Percentiles rank a stretch among this genome's conserved stretches.
Conservation (phyloP, 2,113 vertebrate species). For the Puntigrus tetrazona region DNA sequence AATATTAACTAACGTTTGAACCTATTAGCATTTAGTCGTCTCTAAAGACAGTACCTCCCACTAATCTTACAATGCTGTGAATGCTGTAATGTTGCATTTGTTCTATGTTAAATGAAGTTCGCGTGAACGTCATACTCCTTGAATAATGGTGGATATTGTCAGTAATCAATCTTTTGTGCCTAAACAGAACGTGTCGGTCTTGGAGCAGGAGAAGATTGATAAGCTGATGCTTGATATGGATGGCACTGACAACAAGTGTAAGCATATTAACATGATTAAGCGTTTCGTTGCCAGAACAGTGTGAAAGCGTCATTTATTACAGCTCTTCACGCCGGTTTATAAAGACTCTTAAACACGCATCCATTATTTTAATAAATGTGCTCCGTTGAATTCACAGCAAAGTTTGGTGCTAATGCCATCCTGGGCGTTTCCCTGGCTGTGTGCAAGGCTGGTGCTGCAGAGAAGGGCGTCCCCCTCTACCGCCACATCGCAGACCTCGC, state of each 20-base stretch:
- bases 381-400: conserved; percentile 75
- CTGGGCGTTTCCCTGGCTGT: conserved; percentile 95
- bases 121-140: conserved; percentile 9
- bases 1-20: not conserved
- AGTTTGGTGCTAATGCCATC: conserved; percentile 97
- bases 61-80: conserved; percentile 48
- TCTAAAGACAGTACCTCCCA: not conserved
- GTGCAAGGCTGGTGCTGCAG: conserved; percentile 96
- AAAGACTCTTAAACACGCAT: not conserved
- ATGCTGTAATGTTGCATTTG: conserved; percentile 47
- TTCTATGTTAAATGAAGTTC: conserved; percentile 41
- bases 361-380: not conserved
- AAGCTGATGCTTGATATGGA: conserved; percentile 98
- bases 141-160: not conserved
- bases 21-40: not conserved
- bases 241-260: conserved; percentile 98
- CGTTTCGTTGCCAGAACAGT: not conserved
- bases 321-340: not conserved
- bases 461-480: conserved; percentile 95
- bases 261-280: conserved; percentile 63
- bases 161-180: conserved; percentile 21
- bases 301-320: not conserved
- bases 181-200: conserved; percentile 83
- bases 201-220: conserved; percentile 94
- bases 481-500: conserved; percentile 96